Evolutionary conservation across 2,888 invertebrate species (phyloP).

Genomic region (Rhingia rostrata): DNA sequence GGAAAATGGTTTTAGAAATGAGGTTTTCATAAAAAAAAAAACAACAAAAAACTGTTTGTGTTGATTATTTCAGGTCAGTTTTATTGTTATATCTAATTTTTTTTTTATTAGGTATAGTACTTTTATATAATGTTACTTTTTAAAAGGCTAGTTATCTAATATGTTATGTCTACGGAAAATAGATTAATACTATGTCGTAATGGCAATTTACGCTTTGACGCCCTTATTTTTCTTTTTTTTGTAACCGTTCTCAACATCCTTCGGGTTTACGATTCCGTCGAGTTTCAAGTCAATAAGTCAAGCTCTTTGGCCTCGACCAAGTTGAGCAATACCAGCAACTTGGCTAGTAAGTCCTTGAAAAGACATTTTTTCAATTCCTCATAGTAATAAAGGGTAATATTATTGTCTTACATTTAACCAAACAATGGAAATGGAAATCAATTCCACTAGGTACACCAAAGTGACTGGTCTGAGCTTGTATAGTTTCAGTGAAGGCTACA

Average conservation of each 20-base stretch:
- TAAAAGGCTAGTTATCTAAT: slow-evolving; percentile 46
- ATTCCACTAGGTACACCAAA: slow-evolving; percentile 94
- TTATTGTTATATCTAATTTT: slow-evolving; percentile 43
- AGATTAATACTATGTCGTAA: slow-evolving; percentile 61
- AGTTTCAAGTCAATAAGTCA: slow-evolving; percentile 90
- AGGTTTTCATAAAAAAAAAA: too few relatives aligned
- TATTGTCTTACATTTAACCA: slow-evolving; percentile 86
- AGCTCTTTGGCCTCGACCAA: slow-evolving; percentile 97
- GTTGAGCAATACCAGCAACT: slow-evolving; percentile 93
- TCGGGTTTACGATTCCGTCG: slow-evolving; percentile 88
- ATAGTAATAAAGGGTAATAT: neutral
- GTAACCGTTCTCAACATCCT: slow-evolving; percentile 17
- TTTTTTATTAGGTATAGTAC: slow-evolving; percentile 10
- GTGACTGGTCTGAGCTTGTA: slow-evolving; percentile 92
- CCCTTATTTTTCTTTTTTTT: slow-evolving; percentile 80
- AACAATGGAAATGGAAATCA: slow-evolving; percentile 90
- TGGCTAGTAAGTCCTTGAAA: slow-evolving; percentile 88
- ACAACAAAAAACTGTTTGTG: neutral
- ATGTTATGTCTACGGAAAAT: slow-evolving; percentile 59
- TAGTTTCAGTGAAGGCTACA: slow-evolving; percentile 92
- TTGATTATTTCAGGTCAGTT: slow-evolving; percentile 47
- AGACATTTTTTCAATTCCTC: neutral
- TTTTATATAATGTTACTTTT: slow-evolving; percentile 17
- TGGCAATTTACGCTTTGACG: slow-evolving; percentile 75
- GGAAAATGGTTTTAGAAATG: too few relatives aligned